phyloP scores from a whole-genome alignment of 2,888 invertebrate genomes.

The Eueremaeus valkanovi region DNA sequence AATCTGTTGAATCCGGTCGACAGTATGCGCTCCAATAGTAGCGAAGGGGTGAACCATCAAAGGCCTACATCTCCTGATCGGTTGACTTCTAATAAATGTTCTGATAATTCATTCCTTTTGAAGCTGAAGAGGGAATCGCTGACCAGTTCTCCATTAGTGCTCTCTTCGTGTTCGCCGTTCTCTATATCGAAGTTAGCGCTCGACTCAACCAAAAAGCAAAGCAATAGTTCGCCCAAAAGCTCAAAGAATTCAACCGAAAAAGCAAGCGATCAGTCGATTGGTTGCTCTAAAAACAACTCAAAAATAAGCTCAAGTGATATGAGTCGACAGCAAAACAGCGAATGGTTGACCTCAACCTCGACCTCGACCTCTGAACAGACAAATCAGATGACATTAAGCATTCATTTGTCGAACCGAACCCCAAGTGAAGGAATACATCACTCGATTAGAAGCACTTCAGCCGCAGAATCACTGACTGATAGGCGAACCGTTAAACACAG shows the following conservation, averaged over 20 bases:
- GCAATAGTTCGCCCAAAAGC: background rate
- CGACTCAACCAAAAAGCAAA: slow-evolving; percentile 7
- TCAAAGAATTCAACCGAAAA: slow-evolving; percentile 6
- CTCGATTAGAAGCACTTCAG: background rate
- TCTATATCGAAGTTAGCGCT: slow-evolving; percentile 7
- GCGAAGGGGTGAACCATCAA: background rate
- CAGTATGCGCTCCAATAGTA: background rate
- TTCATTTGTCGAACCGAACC: background rate
- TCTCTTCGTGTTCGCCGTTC: slow-evolving; percentile 4
- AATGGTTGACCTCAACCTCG: background rate
- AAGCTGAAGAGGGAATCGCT: slow-evolving; percentile 16
- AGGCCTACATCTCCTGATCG: background rate
- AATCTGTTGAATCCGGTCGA: slow-evolving; percentile 5
- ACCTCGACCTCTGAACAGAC: background rate
- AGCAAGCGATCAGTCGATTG: background rate
- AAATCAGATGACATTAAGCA: background rate
- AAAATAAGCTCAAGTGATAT: background rate
- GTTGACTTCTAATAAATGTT: background rate
- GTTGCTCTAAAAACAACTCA: background rate
- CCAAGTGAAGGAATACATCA: background rate
- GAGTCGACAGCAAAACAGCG: background rate
- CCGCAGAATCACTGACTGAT: background rate
- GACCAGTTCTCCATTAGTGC: slow-evolving; percentile 14
- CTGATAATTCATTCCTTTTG: background rate
- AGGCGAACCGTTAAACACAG: slow-evolving; percentile 8